Evolutionary conservation across 64 coral and sea anemone genomes (phyloP).

Genomic region (Actinia tenebrosa): DNA sequence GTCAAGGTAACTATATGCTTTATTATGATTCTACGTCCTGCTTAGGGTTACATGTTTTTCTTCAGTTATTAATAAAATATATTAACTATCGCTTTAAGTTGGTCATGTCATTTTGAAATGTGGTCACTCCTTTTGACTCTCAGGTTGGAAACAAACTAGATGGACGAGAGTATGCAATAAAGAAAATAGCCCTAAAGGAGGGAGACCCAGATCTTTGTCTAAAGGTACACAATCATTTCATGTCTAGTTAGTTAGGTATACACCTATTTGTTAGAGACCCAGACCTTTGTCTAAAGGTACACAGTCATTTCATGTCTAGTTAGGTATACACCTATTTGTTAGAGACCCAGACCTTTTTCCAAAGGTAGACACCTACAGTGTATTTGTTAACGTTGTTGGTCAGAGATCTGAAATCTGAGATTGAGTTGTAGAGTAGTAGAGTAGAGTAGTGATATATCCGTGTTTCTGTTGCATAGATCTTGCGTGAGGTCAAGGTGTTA

Average conservation of each 20-base stretch:
- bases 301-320: not conserved
- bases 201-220: conserved; percentile 79
- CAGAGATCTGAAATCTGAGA: too few species aligned
- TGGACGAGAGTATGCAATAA: conserved; percentile 87
- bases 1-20: conserved; percentile 55
- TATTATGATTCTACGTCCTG: too few species aligned
- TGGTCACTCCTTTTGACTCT: not conserved
- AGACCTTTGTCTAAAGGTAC: conserved; percentile 87
- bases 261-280: conserved; percentile 26
- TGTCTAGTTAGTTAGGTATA: too few species aligned
- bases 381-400: too few species aligned
- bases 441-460: too few species aligned
- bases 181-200: conserved; percentile 91
- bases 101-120: not conserved
- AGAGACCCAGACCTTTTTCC: conserved; percentile 73
- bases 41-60: too few species aligned
- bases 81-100: too few species aligned
- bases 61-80: too few species aligned
- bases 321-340: too few species aligned
- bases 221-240: conserved; percentile 45
- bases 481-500: conserved; percentile 93
- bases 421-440: too few species aligned
- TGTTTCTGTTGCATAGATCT: conserved; percentile 37
- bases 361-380: conserved; percentile 71
- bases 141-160: conserved; percentile 94